A percentile compares a stretch with the other conserved stretches of the same genome.
phyloP scores from a whole-genome alignment of 2,113 vertebrate species.

The human (Homo sapiens) region GRCh38 chr18:67161501-67162000 shows the following conservation, averaged over 20 bases:
- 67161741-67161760: background rate
- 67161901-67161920: constrained; percentile 48
- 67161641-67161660: background rate
- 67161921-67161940: constrained; percentile 54
- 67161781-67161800: background rate
- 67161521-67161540: background rate
- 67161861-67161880: constrained; percentile 44
- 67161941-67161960: constrained; percentile 55
- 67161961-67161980: constrained; percentile 64
- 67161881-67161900: constrained; percentile 48
- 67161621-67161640: background rate
- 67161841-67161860: constrained; percentile 48
- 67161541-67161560: background rate
- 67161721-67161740: background rate
- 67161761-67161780: background rate
- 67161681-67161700: background rate
- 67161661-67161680: background rate
- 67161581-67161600: background rate
- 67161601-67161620: background rate
- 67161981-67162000: constrained; percentile 37
- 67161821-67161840: constrained; percentile 15
- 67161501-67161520: background rate
- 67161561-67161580: background rate
- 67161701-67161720: background rate
- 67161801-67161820: background rate